Evolutionary conservation across 2,888 invertebrate genomes (phyloP).

Genomic region (Cryptosula pallasiana): DNA sequence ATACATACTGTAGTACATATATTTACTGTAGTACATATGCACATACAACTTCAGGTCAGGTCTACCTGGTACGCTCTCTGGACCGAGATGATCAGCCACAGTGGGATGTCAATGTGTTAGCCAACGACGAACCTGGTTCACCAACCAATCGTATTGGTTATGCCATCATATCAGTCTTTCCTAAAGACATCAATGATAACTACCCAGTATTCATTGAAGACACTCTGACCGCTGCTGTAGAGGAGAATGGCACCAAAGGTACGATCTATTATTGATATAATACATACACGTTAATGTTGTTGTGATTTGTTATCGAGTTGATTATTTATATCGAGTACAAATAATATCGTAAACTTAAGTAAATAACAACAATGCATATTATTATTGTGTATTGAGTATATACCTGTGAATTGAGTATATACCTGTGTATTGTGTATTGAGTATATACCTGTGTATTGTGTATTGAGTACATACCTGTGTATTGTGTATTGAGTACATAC

Average conservation of each 20-base stretch:
- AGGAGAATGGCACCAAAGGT: neutral
- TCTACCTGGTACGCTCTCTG: neutral
- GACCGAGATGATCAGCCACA: conserved; percentile 27
- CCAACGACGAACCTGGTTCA: conserved; percentile 44
- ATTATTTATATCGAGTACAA: too few species aligned
- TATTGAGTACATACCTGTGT: too few species aligned
- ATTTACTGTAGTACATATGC: neutral
- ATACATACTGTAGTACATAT: neutral
- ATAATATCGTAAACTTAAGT: too few species aligned
- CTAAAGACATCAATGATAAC: conserved; percentile 96
- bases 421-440: too few species aligned
- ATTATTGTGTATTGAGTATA: too few species aligned
- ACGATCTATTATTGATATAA: too few species aligned
- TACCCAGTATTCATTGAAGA: conserved; percentile 82
- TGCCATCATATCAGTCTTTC: conserved; percentile 93
- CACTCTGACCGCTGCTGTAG: conserved; percentile 60
- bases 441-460: too few species aligned
- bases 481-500: too few species aligned
- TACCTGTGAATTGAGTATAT: too few species aligned
- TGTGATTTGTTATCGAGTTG: too few species aligned
- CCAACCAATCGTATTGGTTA: conserved; percentile 66
- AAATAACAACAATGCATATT: too few species aligned
- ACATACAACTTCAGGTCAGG: neutral
- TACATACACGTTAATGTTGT: too few species aligned
- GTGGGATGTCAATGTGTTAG: conserved; percentile 43